phyloP scores from a whole-genome alignment of 2,113 vertebrate genomes.

The Hoplias malabaricus region DNA sequence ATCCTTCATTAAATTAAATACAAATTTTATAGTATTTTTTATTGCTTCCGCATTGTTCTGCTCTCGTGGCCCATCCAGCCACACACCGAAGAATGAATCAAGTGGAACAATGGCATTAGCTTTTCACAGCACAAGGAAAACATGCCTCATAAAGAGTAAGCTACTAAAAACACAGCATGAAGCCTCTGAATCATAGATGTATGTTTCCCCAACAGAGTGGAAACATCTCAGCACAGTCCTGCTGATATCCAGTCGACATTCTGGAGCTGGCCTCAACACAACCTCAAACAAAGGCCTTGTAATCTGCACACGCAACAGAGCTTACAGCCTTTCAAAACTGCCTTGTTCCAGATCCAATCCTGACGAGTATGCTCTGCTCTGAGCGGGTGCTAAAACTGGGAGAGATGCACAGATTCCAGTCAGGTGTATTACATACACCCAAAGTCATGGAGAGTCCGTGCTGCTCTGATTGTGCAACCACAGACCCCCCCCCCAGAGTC shows the following conservation, averaged over 20 bases:
- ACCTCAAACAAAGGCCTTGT: neutral
- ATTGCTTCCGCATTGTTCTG: too few species aligned
- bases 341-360: neutral
- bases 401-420: too few species aligned
- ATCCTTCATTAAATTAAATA: too few species aligned
- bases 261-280: neutral
- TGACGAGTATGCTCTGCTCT: too few species aligned
- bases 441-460: too few species aligned
- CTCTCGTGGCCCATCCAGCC: too few species aligned
- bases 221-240: neutral
- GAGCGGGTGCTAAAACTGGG: too few species aligned
- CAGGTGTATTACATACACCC: too few species aligned
- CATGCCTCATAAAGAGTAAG: neutral
- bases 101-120: neutral
- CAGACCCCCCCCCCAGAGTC: too few species aligned
- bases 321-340: neutral
- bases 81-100: neutral
- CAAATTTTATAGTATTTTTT: too few species aligned
- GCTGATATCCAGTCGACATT: neutral
- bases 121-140: neutral
- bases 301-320: constrained; percentile 5
- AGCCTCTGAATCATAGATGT: neutral
- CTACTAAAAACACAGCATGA: neutral
- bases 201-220: neutral
- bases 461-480: too few species aligned